phyloP scores from a whole-genome alignment of 2,797 vertebrate species.

The Galagoides demidoff region DNA sequence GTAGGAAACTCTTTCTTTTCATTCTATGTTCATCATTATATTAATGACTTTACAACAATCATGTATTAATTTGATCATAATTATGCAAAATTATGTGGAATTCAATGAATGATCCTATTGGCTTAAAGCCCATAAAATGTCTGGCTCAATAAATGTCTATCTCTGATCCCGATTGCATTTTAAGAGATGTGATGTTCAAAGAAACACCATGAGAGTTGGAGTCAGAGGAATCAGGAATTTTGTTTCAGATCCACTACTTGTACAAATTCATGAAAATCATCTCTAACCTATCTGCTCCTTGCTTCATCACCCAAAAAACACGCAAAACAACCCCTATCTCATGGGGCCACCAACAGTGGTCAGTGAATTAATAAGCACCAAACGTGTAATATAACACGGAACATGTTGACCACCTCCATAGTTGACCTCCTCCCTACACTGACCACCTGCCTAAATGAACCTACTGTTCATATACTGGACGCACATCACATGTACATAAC shows the following conservation, averaged over 20 bases:
- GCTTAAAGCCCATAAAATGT: neutral
- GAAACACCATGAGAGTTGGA: neutral
- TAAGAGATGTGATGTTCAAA: neutral
- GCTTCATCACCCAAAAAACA: neutral
- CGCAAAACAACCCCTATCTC: neutral
- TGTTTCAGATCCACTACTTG: neutral
- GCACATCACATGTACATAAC: too few species aligned
- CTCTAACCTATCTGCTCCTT: neutral
- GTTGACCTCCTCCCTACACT: too few species aligned
- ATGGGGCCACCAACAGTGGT: neutral
- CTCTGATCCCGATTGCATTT: neutral
- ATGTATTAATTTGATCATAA: neutral
- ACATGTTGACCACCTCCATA: too few species aligned
- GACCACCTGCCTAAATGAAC: too few species aligned
- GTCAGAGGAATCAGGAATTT: neutral
- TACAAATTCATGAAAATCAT: neutral
- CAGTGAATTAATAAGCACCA: neutral
- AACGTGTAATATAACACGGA: neutral
- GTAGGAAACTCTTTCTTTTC: neutral
- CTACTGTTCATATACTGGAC: too few species aligned
- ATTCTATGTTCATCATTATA: neutral
- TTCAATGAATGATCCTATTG: neutral
- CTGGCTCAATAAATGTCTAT: neutral
- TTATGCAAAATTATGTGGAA: neutral
- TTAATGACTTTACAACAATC: neutral